Evolutionary conservation across 2,888 invertebrate species (phyloP), one percentile per base, ranked within the genome.

Genomic region (Pachliopta kotzebuea): DNA sequence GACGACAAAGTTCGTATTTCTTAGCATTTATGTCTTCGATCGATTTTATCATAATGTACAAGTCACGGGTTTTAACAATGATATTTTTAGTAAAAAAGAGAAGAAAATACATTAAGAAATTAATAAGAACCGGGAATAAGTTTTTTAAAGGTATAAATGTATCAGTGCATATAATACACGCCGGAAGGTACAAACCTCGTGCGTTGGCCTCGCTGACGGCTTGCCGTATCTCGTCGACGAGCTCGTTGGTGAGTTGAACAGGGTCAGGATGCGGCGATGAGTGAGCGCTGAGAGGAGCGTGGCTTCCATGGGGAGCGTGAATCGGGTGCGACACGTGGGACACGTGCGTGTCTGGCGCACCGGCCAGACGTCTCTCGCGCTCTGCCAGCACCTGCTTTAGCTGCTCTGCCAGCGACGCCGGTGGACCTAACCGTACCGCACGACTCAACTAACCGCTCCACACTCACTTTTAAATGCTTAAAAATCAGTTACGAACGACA

Each of bases 151-250:
- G 37, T 37, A 11, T 37, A 37, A 11, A 14, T 37, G 37, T 37
- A 37, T 37, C 14, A 14, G 31, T 31, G 31, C 31, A 11, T 31
- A 31, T 7, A 8, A 1, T 37, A 14, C 11, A 37, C 37, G 37
- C 14, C 11, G 37, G 11, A 29, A 53, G 53, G 58, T 66, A 67
- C 65, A 58, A 64, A 96, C 96, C 96, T 95, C 96, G 94, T 70
- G 96, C 96, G 92, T 96, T 96, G 72, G 96, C 96, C 90, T 97
- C 96, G 86, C 94, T 96, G 77, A 97, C 97, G 75, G 97, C 96
- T 86, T 96, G 96, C 70, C 96, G 93, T 78, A 97, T 97, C 93
- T 97, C 97, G 86, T 96, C 96, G 72, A 96, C 95, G 73, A 97
- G 93, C 81, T 96, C 95, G 89, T 96, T 96, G 76, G 95, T 95